Percentiles rank a stretch among this genome's conserved stretches.
Evolutionary conservation across 2,113 vertebrate species (phyloP).

Genomic region (Dascyllus trimaculatus): DNA sequence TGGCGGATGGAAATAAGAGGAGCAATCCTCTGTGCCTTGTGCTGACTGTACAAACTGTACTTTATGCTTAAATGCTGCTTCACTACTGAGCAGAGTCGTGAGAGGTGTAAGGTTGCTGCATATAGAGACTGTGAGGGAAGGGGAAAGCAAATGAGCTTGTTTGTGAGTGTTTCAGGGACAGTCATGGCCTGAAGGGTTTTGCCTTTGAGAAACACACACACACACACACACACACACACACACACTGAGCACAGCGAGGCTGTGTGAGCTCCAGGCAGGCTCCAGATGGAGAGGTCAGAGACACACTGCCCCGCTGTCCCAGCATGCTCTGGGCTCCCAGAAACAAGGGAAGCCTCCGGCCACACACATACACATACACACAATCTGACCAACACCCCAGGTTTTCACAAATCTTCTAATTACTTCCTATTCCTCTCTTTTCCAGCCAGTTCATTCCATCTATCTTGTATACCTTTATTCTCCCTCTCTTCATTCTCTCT

Average conservation of each 20-base stretch:
- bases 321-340: conserved; percentile 80
- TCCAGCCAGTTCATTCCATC: conserved; percentile 46
- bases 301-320: conserved; percentile 82
- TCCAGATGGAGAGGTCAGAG: conserved; percentile 87
- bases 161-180: conserved; percentile 78
- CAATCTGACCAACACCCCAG: conserved; percentile 46
- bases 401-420: conserved; percentile 71
- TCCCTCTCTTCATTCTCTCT: conserved; percentile 46
- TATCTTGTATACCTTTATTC: conserved; percentile 60
- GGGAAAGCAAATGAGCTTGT: conserved; percentile 57
- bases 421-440: conserved; percentile 63
- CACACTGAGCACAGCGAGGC: conserved; percentile 51
- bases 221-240: conserved; percentile 12
- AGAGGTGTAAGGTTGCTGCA: conserved; percentile 43
- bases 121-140: conserved; percentile 12
- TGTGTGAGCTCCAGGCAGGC: conserved; percentile 71
- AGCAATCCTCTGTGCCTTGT: conserved; percentile 58
- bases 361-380: conserved; percentile 58
- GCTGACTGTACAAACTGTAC: conserved; percentile 68
- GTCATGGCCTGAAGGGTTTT: conserved; percentile 74
- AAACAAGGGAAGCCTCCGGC: conserved; percentile 83
- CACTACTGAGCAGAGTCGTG: conserved; percentile 38
- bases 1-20: conserved; percentile 74
- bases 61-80: conserved; percentile 47
- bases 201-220: conserved; percentile 73